A percentile compares a stretch with the other conserved stretches of the same genome.
Evolutionary conservation across 2,888 invertebrate species (phyloP).

Genomic region (Troglohyphantes excavatus): DNA sequence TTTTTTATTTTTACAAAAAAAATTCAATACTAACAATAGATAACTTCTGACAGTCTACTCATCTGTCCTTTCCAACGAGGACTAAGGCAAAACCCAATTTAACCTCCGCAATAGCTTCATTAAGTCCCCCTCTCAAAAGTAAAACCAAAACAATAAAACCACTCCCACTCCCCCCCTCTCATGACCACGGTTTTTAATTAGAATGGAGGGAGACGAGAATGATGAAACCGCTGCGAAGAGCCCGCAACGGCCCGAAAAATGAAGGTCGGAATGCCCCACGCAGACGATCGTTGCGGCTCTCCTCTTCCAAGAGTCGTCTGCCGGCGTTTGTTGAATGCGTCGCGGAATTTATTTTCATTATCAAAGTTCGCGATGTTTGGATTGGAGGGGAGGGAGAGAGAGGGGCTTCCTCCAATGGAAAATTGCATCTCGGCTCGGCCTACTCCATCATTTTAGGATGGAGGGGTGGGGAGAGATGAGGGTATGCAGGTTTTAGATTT

Average conservation of each 20-base stretch:
- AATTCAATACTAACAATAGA: too few relatives aligned
- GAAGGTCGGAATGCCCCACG: too few relatives aligned
- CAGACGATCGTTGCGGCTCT: not conserved
- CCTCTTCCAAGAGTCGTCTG: not conserved
- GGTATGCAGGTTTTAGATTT: too few relatives aligned
- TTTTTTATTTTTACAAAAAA: too few relatives aligned
- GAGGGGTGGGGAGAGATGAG: too few relatives aligned
- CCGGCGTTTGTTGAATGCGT: too few relatives aligned
- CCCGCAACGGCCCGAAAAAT: not conserved
- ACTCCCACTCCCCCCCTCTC: too few relatives aligned
- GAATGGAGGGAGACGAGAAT: not conserved
- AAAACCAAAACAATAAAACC: not conserved
- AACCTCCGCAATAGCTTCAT: too few relatives aligned
- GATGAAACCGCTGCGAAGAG: not conserved
- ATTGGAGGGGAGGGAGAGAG: not conserved
- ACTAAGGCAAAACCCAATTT: too few relatives aligned
- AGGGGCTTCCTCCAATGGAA: not conserved
- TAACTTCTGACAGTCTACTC: too few relatives aligned
- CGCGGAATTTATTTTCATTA: conserved; percentile 5
- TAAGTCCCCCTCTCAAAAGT: not conserved
- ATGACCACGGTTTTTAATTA: not conserved
- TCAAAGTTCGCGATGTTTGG: not conserved
- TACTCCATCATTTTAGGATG: too few relatives aligned
- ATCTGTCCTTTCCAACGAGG: too few relatives aligned
- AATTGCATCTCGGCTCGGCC: not conserved